Base-by-base conservation (phyloP, 2,797 vertebrate species). In the Kryptolebias ocellatus region DNA sequence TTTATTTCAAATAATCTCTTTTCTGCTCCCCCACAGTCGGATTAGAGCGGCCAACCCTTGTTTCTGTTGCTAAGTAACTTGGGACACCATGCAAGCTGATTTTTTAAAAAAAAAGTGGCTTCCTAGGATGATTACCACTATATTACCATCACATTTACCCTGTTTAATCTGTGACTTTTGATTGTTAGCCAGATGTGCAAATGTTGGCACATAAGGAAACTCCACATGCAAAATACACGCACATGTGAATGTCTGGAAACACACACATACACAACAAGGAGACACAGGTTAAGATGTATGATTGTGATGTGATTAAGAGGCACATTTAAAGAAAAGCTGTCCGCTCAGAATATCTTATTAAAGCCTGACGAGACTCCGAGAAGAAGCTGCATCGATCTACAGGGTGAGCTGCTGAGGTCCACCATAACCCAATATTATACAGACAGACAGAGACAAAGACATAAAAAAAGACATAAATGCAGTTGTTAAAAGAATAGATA, bases 321-420 rank as follows among this genome's bases (percentile, higher is more conserved):
- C 64, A 80, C 88, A 90, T 91, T 91, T 92, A 90, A 93, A 92
- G 90, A 88, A 92, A 91, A 90, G 81, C 86, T 91, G 88, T 90
- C 87, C 89, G 89, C 90, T 93, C 90, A 88, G 86, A 89, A 90
- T 89, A 92, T 93, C 89, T 89, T 89, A 90, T 93, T 94, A 92
- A 89, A 85, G 77, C 63, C 79, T 69, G 63, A 76, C 84, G 72
- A 79, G 78, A 88, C 88, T 90, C 83, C 87, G 60, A 85, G 86
- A 90, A 83, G 84, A 86, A 87, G 85, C 84, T 68, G 79, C 89
- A 92, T 93, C 81, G 90, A 93, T 92, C 87, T 86, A 82, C 82
- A 81, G 64, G 72, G 68, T 83, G 80, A 90, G 85, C 82, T 85
- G 86, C 80, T 62, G 81, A 83, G 70, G 67, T 72, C 83, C 76